These are phyloP conservation scores for Nyctereutes procyonoides DNA, from an alignment of 2,113 vertebrate species.

Conservation along the genomic window DNA sequence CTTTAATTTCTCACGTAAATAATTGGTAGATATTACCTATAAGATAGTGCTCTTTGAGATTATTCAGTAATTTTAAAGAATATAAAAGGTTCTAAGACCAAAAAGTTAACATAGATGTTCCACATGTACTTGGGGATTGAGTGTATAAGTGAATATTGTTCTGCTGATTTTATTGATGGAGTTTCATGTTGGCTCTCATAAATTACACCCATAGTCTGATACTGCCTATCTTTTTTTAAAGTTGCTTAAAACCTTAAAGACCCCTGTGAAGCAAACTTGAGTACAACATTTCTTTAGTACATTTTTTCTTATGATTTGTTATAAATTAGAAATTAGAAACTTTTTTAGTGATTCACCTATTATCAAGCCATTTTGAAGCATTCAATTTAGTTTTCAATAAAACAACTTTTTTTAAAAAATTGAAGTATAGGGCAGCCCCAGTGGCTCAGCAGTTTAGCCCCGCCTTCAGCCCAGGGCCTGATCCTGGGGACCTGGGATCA, in stretches of 20 bases:
- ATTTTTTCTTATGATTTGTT: not conserved
- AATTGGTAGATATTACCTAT: not conserved
- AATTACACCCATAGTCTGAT: not conserved
- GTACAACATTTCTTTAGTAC: not conserved
- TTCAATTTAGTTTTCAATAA: not conserved
- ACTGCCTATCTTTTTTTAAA: not conserved
- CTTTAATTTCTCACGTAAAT: not conserved
- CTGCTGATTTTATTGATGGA: not conserved
- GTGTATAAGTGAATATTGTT: not conserved
- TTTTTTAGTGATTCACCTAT: not conserved
- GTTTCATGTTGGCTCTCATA: conserved; percentile 12
- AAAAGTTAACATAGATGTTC: not conserved
- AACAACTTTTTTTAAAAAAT: not conserved
- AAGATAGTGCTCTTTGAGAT: not conserved
- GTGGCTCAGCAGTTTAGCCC: too few relatives aligned
- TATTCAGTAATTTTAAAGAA: not conserved
- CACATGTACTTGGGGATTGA: not conserved
- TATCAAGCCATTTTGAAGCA: not conserved
- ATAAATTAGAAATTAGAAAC: not conserved
- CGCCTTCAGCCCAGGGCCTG: too few relatives aligned
- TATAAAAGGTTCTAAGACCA: not conserved
- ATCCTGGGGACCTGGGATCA: too few relatives aligned
- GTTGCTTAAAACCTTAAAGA: not conserved
- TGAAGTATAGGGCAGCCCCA: not conserved
- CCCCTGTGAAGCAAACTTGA: not conserved